Base-by-base conservation (phyloP, 1,140 invertebrate species). In the Dinoponera quadriceps region DNA sequence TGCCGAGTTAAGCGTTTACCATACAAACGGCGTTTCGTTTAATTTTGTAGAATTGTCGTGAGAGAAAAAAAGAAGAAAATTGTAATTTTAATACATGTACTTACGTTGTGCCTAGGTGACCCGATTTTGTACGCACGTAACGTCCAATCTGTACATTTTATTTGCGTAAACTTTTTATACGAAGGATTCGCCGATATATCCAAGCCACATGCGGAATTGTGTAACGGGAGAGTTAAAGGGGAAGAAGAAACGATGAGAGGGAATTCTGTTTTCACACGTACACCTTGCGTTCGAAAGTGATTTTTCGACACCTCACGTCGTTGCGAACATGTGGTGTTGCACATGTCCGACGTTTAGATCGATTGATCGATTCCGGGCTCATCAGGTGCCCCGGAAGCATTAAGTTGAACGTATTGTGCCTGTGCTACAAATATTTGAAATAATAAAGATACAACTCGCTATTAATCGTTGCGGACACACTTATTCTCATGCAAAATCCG, bases 361-460 rank as follows among this genome's bases (percentile, higher is more conserved):
- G 74, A 78, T 66, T 66, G 74, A 65, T 66, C 29, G 20, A 44
- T 68, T 55, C 63, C 75, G 75, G 54, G 22, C 69, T 68, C 55
- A 57, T 33, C 38, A 44, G 11, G 38, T 44, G 38, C 38, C 38
- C 22, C 33, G 75, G 51, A 69, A 78, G 20, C 62, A 27, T 63
- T 29, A 54, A 77, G 48, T 68, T 78, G 75, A 78, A 78, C 74
- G 51, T 78, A 69, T 69, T 78, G 75, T 78, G 75, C 75, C 75
- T 78, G 75, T 78, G 75, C 75, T 78, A 78, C 63, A 78, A 78
- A 78, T 78, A 69, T 68, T 69, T 78, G 63, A 78, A 78, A 78
- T 78, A 78, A 78, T 78, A 78, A 78, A 78, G 75, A 78, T 78
- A 78, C 75, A 78, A 78, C 75, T 78, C 75, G 75, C 75, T 78